These are phyloP conservation scores for Ormyrus labotus DNA, from an alignment of 2,888 invertebrate genomes.

Conservation along the genomic window DNA sequence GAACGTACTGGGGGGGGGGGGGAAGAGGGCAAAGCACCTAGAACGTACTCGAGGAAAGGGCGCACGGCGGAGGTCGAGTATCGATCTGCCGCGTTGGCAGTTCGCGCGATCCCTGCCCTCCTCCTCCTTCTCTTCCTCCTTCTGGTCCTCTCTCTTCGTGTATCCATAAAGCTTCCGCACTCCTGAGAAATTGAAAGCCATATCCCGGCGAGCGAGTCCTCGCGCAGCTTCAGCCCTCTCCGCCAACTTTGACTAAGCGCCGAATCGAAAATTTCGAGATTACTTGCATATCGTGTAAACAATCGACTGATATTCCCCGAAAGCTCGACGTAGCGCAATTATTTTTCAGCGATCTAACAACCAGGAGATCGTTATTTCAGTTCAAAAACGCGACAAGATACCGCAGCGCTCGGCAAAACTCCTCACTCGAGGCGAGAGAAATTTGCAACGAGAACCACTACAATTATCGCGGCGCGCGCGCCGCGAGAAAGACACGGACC, in stretches of 20 bases:
- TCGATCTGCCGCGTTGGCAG: conserved; percentile 68
- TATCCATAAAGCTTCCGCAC: conserved; percentile 54
- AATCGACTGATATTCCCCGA: neutral
- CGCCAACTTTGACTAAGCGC: neutral
- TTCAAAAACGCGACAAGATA: no score
- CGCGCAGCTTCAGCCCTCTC: neutral
- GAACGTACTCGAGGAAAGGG: no score
- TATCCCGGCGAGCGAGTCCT: conserved; percentile 21
- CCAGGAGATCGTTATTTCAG: no score
- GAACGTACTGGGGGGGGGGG: no score
- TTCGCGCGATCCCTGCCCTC: conserved; percentile 41
- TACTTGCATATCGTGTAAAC: neutral
- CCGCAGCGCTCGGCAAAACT: no score
- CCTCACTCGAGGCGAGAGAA: neutral
- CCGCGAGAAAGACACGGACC: conserved; percentile 45
- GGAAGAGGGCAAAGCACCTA: no score
- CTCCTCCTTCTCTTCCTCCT: conserved; percentile 53
- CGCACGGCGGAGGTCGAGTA: conserved; percentile 61
- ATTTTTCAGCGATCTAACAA: no score
- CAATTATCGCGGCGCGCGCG: no score
- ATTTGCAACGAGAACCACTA: conserved; percentile 22
- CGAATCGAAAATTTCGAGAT: neutral
- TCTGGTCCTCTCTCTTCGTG: conserved; percentile 62
- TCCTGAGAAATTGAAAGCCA: conserved; percentile 67
- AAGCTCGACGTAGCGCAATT: no score